Percentiles rank a stretch among this genome's conserved stretches.
Evolutionary conservation across 2,113 vertebrate genomes (phyloP).

Genomic region (Pedetes capensis): DNA sequence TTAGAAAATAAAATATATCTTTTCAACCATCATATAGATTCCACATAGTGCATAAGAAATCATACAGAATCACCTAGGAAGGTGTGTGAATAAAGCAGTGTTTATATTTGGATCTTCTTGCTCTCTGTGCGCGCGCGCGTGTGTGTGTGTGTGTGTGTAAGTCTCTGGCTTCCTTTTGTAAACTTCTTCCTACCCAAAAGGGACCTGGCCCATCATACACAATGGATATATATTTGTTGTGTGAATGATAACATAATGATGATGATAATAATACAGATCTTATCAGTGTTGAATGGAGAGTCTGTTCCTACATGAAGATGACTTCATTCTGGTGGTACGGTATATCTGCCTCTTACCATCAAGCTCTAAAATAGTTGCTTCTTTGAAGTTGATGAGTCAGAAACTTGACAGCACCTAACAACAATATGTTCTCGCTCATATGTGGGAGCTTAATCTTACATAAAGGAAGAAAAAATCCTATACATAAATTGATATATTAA

Average conservation of each 20-base stretch:
- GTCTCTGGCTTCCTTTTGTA: not conserved
- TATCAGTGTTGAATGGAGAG: not conserved
- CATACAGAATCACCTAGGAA: not conserved
- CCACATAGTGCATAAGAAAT: not conserved
- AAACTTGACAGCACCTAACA: too few relatives aligned
- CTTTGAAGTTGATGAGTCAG: not conserved
- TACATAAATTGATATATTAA: too few relatives aligned
- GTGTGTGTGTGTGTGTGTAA: too few relatives aligned
- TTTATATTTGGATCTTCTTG: not conserved
- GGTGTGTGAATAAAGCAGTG: not conserved
- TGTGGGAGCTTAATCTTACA: too few relatives aligned
- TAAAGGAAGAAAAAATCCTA: too few relatives aligned
- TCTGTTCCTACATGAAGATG: not conserved
- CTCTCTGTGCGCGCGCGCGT: too few relatives aligned
- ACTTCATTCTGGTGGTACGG: not conserved
- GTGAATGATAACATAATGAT: not conserved
- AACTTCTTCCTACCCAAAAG: not conserved
- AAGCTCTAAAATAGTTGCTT: not conserved
- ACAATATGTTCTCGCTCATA: too few relatives aligned
- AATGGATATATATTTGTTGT: not conserved
- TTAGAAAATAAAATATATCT: not conserved
- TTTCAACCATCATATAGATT: not conserved
- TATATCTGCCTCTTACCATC: not conserved
- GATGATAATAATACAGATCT: not conserved
- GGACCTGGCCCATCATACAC: not conserved